These are phyloP conservation scores for Listronotus bonariensis DNA, from an alignment of 1,140 invertebrate species.

Conservation along the genomic window DNA sequence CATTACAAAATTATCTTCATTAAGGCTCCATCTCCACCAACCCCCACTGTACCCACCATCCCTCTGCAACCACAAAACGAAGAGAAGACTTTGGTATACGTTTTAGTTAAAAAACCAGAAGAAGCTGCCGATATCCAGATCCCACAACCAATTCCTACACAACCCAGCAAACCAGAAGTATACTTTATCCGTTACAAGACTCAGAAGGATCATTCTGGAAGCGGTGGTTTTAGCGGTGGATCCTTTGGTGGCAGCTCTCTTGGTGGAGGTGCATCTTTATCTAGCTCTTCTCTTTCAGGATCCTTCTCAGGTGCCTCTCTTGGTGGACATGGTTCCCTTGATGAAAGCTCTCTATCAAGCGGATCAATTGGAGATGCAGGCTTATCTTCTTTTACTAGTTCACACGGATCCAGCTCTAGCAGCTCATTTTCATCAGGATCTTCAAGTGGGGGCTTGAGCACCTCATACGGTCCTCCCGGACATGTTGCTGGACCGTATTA, in stretches of 20 bases:
- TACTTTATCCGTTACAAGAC: constrained; percentile 91
- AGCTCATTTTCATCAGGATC: constrained; percentile 21
- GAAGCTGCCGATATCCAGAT: constrained; percentile 77
- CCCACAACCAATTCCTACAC: constrained; percentile 74
- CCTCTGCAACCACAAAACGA: constrained; percentile 72
- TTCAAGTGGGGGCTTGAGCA: constrained; percentile 56
- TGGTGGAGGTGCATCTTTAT: constrained; percentile 48
- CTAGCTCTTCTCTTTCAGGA: constrained; percentile 53
- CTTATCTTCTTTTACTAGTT: constrained; percentile 28
- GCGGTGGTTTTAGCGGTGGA: constrained; percentile 57
- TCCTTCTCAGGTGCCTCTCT: constrained; percentile 48
- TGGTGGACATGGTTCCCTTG: constrained; percentile 41
- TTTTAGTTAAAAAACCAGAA: constrained; percentile 83
- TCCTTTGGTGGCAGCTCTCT: constrained; percentile 49
- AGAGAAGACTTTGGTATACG: constrained; percentile 89
- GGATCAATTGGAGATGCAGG: constrained; percentile 44
- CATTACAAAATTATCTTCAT: constrained; percentile 91
- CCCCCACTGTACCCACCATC: constrained; percentile 71
- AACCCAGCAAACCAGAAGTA: constrained; percentile 83
- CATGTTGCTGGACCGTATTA: constrained; percentile 48
- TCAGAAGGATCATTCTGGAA: constrained; percentile 67
- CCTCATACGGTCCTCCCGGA: constrained; percentile 68
- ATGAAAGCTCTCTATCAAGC: constrained; percentile 43
- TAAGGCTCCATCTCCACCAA: constrained; percentile 79
- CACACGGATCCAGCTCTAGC: constrained; percentile 32